Percentiles rank a stretch among this genome's conserved stretches.
Evolutionary conservation across 2,888 invertebrate genomes (phyloP).

Genomic region (Ganaspis brasiliensis): DNA sequence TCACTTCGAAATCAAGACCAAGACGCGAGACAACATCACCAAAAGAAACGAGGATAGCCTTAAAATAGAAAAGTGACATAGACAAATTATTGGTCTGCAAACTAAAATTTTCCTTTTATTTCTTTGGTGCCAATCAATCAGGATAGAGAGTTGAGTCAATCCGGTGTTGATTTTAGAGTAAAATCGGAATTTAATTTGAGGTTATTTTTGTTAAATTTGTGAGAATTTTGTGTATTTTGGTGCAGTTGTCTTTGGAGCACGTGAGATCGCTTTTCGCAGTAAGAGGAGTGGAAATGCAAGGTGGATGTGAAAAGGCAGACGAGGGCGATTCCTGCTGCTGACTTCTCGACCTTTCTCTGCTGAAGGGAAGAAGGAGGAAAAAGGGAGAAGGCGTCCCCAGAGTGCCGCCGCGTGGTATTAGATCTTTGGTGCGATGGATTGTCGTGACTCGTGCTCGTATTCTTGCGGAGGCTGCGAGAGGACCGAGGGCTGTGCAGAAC

Average conservation of each 20-base stretch:
- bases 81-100: background rate
- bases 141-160: no score
- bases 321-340: slow-evolving; percentile 40
- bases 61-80: slow-evolving; percentile 26
- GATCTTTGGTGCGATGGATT: slow-evolving; percentile 69
- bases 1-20: slow-evolving; percentile 43
- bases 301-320: slow-evolving; percentile 20
- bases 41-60: slow-evolving; percentile 18
- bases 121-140: no score
- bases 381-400: slow-evolving; percentile 56
- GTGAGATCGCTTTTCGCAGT: background rate
- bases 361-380: slow-evolving; percentile 34
- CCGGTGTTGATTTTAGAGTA: no score
- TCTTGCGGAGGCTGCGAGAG: slow-evolving; percentile 75
- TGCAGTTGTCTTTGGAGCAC: background rate
- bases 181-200: no score
- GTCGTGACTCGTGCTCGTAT: slow-evolving; percentile 68
- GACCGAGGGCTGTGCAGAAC: slow-evolving; percentile 74
- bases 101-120: no score
- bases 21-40: slow-evolving; percentile 11
- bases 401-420: slow-evolving; percentile 28
- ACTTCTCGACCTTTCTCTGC: slow-evolving; percentile 54
- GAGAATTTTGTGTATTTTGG: no score
- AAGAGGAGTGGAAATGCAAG: slow-evolving; percentile 19
- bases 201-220: no score